Conservation (phyloP, 2,888 invertebrate genomes). For the Blomia tropicalis region DNA sequence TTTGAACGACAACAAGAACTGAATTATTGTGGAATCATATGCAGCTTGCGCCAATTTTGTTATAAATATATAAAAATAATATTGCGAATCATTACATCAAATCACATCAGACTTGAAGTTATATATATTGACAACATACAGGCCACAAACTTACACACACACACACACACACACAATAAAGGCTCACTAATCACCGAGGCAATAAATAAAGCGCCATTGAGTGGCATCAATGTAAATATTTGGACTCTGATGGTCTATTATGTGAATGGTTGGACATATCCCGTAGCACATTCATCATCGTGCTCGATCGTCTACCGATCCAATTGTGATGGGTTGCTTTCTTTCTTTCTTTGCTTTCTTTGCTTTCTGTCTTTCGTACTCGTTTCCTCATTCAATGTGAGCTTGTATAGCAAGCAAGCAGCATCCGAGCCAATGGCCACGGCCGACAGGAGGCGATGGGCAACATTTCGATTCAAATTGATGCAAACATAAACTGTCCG, state of each 20-base stretch:
- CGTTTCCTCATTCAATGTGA: neutral
- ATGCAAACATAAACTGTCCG: constrained; percentile 13
- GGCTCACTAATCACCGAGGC: constrained; percentile 2
- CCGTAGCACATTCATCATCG: constrained; percentile 3
- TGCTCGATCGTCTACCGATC: neutral
- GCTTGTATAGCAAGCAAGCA: neutral
- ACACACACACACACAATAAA: neutral
- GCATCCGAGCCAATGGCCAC: neutral
- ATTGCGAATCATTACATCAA: too few species aligned
- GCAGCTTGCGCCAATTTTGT: too few species aligned
- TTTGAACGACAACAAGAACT: too few species aligned
- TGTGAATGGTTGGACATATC: neutral
- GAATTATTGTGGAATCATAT: too few species aligned
- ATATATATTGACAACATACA: too few species aligned
- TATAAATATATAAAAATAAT: too few species aligned
- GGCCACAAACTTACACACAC: too few species aligned
- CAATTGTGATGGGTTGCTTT: neutral
- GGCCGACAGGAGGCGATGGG: neutral
- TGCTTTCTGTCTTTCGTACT: neutral
- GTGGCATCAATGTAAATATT: constrained; percentile 13
- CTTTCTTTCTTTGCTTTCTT: too few species aligned
- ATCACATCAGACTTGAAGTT: too few species aligned
- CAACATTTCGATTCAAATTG: neutral
- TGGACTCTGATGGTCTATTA: neutral
- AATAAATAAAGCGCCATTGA: constrained; percentile 3